Base-by-base conservation (phyloP, 2,797 vertebrate genomes). In the Chaetophractus vellerosus region DNA sequence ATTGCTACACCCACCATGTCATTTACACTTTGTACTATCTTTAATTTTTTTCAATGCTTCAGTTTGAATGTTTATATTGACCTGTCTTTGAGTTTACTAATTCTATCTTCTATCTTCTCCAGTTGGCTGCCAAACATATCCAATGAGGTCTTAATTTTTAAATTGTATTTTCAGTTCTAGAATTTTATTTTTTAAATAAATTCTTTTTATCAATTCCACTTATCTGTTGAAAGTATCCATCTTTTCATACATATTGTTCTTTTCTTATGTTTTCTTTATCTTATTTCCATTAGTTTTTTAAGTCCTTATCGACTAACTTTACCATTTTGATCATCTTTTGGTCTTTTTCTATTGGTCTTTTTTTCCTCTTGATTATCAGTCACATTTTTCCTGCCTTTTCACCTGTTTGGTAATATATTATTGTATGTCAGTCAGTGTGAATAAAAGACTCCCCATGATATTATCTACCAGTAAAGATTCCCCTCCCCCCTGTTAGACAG, bases 241-340 rank as follows among this genome's bases (percentile, higher is more conserved):
- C 61, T 84, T 68, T 55, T 92, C 63, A 36, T 88, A 61, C 55
- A 91, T 74, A n/a, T 75, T 41, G 11, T 72, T 74, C n/a, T 41
- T 33, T n/a, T 21, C 8, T 26, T 28, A 19, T 55, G 55, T 55
- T 55, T 55, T 55, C 24, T 31, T 28, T 68, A 68, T 68, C 64
- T 68, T 18, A 68, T 9, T 33, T 23, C 33, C 66, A 38, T 16
- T 5, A 1, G 31, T 64, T 36, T 69, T 21, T 23, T 6, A 41
- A 71, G 36, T 26, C 36, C 38, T 71, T 41, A 23, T 71, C 21
- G 41, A 41, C 36, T 41, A 24, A 41, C 11, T 24, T 26, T 8
- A 24, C 38, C 33, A 64, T n/a, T 71, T 71, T 71, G 23, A 71
- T 41, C 64, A 66, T 66, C 19, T 66, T 9, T 71, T 71, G 66